Evolutionary conservation across 2,888 invertebrate genomes (phyloP).

Genomic region (Platycnemis pennipes): DNA sequence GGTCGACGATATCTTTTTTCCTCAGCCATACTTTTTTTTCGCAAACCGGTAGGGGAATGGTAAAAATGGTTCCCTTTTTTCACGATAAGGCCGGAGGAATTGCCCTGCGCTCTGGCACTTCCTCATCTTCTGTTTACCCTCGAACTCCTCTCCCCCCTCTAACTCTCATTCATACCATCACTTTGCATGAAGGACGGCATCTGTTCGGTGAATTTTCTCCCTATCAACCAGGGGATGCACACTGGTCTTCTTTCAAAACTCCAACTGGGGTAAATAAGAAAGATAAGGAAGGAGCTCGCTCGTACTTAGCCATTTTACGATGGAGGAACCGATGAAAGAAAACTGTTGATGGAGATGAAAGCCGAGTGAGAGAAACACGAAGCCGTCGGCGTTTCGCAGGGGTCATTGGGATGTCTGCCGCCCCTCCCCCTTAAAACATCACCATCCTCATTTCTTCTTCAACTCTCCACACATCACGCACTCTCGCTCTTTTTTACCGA

Average conservation of each 20-base stretch:
- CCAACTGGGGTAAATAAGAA: conserved; percentile 20
- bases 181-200: background rate
- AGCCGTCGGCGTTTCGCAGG: background rate
- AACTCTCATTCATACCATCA: background rate
- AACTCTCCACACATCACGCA: background rate
- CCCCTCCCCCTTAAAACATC: background rate
- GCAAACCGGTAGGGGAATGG: background rate
- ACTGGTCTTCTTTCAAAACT: conserved; percentile 14
- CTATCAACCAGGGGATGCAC: background rate
- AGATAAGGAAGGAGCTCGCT: background rate
- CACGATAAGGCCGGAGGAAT: background rate
- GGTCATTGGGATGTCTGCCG: background rate
- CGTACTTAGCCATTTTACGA: background rate
- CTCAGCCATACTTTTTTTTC: background rate
- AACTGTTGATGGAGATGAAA: conserved; percentile 46
- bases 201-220: background rate
- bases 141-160: background rate
- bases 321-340: conserved; percentile 43
- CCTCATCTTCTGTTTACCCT: background rate
- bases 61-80: background rate
- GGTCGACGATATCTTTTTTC: background rate
- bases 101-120: background rate
- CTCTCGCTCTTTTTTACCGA: background rate
- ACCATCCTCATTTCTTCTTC: background rate
- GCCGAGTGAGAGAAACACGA: background rate